Evolutionary conservation across 2,113 vertebrate species (phyloP), one percentile per base, ranked within the genome.

Genomic region (Excalfactoria chinensis): DNA sequence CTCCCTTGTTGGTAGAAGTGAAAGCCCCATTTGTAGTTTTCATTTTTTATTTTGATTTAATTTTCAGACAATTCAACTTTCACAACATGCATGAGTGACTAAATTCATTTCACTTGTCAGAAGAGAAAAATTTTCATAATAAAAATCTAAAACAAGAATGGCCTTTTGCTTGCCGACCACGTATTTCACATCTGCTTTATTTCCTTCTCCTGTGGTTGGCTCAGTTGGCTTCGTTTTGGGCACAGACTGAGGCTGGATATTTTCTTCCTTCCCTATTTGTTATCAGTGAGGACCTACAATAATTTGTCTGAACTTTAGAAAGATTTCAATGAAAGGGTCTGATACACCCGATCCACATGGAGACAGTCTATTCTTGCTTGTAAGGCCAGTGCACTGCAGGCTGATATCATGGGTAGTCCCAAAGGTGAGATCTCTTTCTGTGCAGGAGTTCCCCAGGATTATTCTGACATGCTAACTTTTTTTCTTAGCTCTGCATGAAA

Each of bases 1-100:
- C 82, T 98, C 97, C 96, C 96, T 93, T 62, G 96, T 96, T 95
- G 96, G 95, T 86, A 88, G 95, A 96, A 97, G 84, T 91, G 95
- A 97, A 97, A 82, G 95, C 64, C 93, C 68, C 67, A 25, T 89
- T 97, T 96, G 88, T 96, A 97, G 97, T 96, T 97, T 97, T 97
- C 96, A 94, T 97, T 95, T 98, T 97, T 98, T 95, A 97, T 97
- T 98, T 98, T 98, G 96, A 97, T 98, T 98, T 98, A 97, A 98
- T 98, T 98, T 98, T 96, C 97, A 98, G 95, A 97, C 95, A 96
- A 96, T 97, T 98, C 97, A 97, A 98, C 97, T 98, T 97, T 96
- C 91, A 90, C 94, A 96, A 95, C 88, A 97, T 97, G 97, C 97
- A 96, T 97, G 96, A 97, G 77, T 96, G 97, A 97, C 93, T 97